Evolutionary conservation across 2,113 vertebrate genomes (phyloP).

Genomic region (Malurus melanocephalus): DNA sequence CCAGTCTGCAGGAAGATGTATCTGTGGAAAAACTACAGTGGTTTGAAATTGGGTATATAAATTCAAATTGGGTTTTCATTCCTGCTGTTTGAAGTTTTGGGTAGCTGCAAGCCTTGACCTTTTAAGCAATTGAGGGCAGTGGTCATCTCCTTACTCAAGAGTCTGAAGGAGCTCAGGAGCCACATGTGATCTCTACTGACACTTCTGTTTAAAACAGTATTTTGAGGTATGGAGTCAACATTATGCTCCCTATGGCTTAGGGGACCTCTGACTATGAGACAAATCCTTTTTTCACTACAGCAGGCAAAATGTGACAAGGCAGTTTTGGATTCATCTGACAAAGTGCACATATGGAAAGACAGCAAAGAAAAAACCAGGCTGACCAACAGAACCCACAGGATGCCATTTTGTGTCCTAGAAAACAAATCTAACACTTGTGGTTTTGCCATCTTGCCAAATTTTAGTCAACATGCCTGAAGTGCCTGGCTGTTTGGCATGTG

Average conservation of each 20-base stretch:
- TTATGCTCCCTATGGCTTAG: not conserved
- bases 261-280: not conserved
- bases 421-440: not conserved
- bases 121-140: not conserved
- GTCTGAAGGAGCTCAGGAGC: not conserved
- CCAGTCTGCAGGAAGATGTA: not conserved
- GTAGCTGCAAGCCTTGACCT: not conserved
- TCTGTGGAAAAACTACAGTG: not conserved
- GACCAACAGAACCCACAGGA: not conserved
- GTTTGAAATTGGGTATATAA: not conserved
- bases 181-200: not conserved
- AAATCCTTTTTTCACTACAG: not conserved
- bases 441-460: not conserved
- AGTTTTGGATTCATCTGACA: not conserved
- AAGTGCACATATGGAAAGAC: fast-evolving
- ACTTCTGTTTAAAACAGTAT: not conserved
- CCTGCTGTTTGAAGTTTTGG: not conserved
- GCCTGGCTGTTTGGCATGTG: not conserved
- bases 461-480: not conserved
- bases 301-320: not conserved
- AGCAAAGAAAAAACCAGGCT: not conserved
- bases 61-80: not conserved
- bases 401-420: not conserved
- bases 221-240: not conserved
- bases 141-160: not conserved